Evolutionary conservation across 2,113 vertebrate genomes (phyloP).

Genomic region (Galbula dea): DNA sequence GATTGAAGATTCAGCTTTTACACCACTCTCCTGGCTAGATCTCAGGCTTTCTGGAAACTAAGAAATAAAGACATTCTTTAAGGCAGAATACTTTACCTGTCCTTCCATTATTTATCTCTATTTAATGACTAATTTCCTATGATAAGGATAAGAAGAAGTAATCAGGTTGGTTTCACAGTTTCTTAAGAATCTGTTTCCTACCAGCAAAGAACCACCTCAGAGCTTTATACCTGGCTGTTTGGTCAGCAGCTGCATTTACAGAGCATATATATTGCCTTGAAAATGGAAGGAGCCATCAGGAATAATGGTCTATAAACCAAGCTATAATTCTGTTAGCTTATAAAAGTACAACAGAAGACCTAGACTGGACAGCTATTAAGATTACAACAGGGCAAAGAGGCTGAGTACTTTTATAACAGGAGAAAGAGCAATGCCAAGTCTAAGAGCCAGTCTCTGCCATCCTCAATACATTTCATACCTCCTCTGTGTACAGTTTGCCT

Average conservation of each 20-base stretch:
- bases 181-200: neutral
- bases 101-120: neutral
- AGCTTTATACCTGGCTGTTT: neutral
- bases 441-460: neutral
- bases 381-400: neutral
- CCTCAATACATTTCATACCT: neutral
- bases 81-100: neutral
- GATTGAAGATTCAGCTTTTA: neutral
- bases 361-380: neutral
- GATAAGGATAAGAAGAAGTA: neutral
- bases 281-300: neutral
- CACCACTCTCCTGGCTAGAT: neutral
- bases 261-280: neutral
- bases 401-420: neutral
- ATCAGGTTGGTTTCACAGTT: neutral
- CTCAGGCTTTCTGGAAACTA: neutral
- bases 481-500: neutral
- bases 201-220: neutral
- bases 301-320: slow-evolving; percentile 3
- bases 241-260: neutral
- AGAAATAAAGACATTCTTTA: neutral
- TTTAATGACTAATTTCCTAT: neutral
- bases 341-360: neutral
- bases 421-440: neutral
- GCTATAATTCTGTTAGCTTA: neutral